These are phyloP conservation scores for Galeopterus variegatus DNA, from an alignment of 2,113 vertebrate genomes.

Conservation along the genomic window DNA sequence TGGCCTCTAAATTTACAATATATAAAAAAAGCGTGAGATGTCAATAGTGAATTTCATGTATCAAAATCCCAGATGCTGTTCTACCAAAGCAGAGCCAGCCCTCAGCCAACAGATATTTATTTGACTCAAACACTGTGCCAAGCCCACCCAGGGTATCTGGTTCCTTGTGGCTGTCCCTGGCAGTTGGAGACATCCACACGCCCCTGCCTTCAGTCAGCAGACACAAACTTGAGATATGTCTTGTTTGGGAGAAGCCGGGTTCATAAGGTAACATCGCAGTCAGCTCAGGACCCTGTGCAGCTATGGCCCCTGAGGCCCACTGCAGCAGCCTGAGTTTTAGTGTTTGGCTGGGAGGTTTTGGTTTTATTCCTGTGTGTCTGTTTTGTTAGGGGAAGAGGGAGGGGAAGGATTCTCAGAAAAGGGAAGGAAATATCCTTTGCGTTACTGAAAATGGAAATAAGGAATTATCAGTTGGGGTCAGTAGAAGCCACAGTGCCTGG, in stretches of 20 bases:
- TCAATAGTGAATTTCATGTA: neutral
- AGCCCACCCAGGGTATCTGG: conserved; percentile 26
- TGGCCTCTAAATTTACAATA: neutral
- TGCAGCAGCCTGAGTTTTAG: neutral
- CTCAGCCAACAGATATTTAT: neutral
- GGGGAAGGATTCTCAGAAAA: conserved; percentile 60
- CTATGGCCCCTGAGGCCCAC: neutral
- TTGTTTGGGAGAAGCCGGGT: neutral
- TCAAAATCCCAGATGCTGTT: neutral
- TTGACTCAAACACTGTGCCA: neutral
- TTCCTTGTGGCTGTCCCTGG: neutral
- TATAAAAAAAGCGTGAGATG: neutral
- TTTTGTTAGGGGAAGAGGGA: neutral
- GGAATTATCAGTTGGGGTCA: conserved; percentile 78
- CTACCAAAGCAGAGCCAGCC: neutral
- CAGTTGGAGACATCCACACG: neutral
- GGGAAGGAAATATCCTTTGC: conserved; percentile 62
- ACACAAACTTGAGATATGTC: neutral
- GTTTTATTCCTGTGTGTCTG: conserved; percentile 20
- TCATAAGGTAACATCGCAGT: neutral
- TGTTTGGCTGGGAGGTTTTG: conserved; percentile 19
- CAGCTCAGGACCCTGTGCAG: neutral
- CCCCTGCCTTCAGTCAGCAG: neutral
- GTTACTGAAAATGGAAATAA: conserved; percentile 72
- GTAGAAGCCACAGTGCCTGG: conserved; percentile 60